phyloP scores from a whole-genome alignment of 2,888 invertebrate species.

The Cantharis rufa region DNA sequence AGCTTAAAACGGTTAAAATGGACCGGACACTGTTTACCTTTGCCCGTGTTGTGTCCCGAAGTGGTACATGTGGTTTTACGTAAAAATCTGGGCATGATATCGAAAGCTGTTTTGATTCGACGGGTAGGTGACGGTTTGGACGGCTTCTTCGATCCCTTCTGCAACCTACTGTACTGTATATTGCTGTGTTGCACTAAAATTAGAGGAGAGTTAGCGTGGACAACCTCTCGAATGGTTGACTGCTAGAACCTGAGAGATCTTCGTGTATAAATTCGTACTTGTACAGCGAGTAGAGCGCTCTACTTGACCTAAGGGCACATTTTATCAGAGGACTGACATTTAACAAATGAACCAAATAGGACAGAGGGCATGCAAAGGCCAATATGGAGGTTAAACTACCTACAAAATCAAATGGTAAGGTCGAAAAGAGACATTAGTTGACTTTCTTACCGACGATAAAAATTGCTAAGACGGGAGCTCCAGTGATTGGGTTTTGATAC shows the following conservation, averaged over 20 bases:
- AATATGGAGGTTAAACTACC: slow-evolving; percentile 66
- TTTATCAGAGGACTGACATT: slow-evolving; percentile 61
- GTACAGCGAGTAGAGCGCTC: slow-evolving; percentile 59
- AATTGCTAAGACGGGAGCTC: slow-evolving; percentile 67
- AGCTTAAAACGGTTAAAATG: slow-evolving; percentile 7
- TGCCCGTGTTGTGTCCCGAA: slow-evolving; percentile 1
- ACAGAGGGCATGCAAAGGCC: slow-evolving; percentile 66
- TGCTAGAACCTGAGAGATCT: slow-evolving; percentile 27
- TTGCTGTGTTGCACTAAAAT: slow-evolving; percentile 36
- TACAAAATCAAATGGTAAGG: slow-evolving; percentile 48
- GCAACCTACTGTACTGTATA: slow-evolving; percentile 49
- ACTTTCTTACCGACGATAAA: slow-evolving; percentile 61
- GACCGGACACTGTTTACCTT: not conserved
- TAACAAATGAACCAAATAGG: slow-evolving; percentile 64
- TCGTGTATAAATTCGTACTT: slow-evolving; percentile 57
- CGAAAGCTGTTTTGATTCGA: slow-evolving; percentile 38
- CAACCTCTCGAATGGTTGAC: not conserved
- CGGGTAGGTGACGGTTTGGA: slow-evolving; percentile 13
- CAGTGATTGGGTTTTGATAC: slow-evolving; percentile 64
- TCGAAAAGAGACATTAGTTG: not conserved
- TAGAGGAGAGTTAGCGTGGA: not conserved
- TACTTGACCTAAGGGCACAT: slow-evolving; percentile 46
- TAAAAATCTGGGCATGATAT: slow-evolving; percentile 40
- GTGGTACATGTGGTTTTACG: slow-evolving; percentile 8
- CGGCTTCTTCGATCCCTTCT: slow-evolving; percentile 15